Base-by-base conservation (phyloP, 2,888 invertebrate genomes). In the Linnaemya tessellans region DNA sequence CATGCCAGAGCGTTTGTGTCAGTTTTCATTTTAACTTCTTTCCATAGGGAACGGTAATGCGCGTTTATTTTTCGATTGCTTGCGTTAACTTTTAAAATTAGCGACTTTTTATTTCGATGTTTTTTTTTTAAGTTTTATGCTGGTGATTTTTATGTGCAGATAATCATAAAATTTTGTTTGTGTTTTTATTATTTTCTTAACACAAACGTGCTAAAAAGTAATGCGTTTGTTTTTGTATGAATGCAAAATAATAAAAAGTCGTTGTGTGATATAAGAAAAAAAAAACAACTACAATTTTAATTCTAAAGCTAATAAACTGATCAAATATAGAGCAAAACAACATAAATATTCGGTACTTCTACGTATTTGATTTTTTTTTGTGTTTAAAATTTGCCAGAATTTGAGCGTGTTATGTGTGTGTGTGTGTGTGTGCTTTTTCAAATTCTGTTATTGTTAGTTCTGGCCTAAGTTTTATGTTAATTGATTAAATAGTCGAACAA, bases 1-100 rank as follows among this genome's bases (percentile, higher is more conserved):
- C 64, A 30, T 65, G 10, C 30, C 71, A 67, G n/a, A n/a, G 82
- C 65, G 71, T 64, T 82, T 71, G 30, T 56, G 70, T 82, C 77
- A 83, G 82, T 83, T 83, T 78, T 51, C 49, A 78, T 65, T 83
- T 83, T 4, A 78, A 83, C 77, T 67, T 83, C 77, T 77, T 65
- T 54, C 58, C 35, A 35, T 77, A 67, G 41, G 65, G 77, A 78
- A 83, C 77, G 60, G 43, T 49, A 10, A 78, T 51, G 51, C 71
- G 82, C 71, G 46, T 35, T 70, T 43, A 5, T 30, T 3, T 75
- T 70, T 71, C 46, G 62, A 38, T 56, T 58, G n/a, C 49, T 54
- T 60, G 30, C 70, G 79, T 11, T 30, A 15, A 35, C 18, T 25
- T 73, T 11, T 38, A n/a, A 49, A 65, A 80, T 71, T 49, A 80